Evolutionary conservation across 2,888 invertebrate genomes (phyloP).

Genomic region (Meandrusa payeni): DNA sequence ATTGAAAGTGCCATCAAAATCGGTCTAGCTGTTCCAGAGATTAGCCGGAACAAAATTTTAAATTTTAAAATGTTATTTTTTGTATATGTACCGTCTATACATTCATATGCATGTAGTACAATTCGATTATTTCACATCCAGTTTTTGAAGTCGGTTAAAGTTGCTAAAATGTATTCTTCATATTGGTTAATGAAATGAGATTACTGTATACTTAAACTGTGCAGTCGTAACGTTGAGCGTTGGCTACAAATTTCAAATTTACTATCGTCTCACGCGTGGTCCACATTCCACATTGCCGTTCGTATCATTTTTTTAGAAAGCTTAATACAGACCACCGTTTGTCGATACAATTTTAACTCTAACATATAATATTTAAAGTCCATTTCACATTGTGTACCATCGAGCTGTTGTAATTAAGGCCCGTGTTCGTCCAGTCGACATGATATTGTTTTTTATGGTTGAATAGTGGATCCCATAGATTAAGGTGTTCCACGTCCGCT

Average conservation of each 20-base stretch:
- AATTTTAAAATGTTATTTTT: too few relatives aligned
- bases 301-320: conserved; percentile 72
- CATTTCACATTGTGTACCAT: conserved; percentile 27
- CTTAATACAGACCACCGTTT: conserved; percentile 48
- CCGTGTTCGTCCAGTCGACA: conserved; percentile 58
- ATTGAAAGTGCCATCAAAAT: too few relatives aligned
- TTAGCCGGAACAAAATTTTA: too few relatives aligned
- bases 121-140: too few relatives aligned
- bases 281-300: conserved; percentile 68
- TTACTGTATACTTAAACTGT: conserved; percentile 16
- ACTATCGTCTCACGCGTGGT: conserved; percentile 51
- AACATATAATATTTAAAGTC: conserved; percentile 27
- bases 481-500: conserved; percentile 49
- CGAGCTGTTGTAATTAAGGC: conserved; percentile 63
- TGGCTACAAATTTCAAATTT: conserved; percentile 40
- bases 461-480: conserved; percentile 69
- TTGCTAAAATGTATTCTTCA: too few relatives aligned
- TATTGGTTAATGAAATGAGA: conserved; percentile 8
- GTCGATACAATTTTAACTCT: conserved; percentile 34
- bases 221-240: conserved; percentile 22
- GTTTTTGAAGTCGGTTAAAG: too few relatives aligned
- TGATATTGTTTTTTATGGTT: conserved; percentile 75
- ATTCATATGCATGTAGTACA: too few relatives aligned
- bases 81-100: too few relatives aligned
- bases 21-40: too few relatives aligned